Evolutionary conservation across 1,140 invertebrate genomes (phyloP), one percentile per base, ranked within the genome.

Genomic region (Neodiprion lecontei): DNA sequence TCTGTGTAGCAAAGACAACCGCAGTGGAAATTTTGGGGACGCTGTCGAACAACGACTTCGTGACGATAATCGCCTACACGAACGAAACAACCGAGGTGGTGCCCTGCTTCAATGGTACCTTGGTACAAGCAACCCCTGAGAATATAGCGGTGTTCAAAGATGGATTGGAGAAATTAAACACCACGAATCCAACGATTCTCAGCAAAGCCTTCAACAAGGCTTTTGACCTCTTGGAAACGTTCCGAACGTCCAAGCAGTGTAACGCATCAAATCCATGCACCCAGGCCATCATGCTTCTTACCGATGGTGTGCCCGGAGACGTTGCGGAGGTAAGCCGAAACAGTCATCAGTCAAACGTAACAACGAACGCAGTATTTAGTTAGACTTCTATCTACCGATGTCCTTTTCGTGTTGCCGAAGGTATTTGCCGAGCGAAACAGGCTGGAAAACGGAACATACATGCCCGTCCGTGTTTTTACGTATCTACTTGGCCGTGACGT

Each of bases 271-370:
- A 90, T 74, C 90, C 92, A 11, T 99, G 98, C 83, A 99, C 99
- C 88, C 97, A 99, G 88, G 93, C 97, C 9, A 98, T 99, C 67
- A 99, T 99, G 97, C 87, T 99, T n/a, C 93, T 99, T 67, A 99
- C 98, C 1, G 99, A 99, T 89, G 97, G 97, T 48, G 94, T 98
- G n/a, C 94, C 97, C 1, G 93, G 94, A 70, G 97, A 97, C 83
- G 92, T 96, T 69, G 96, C 96, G 48, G 93, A 94, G 77, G 87
- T 88, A 61, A 69, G 21, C 47, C 12, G n/a, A 8, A 61, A 61
- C 4, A 8, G 11, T 61, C 53, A 7, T 40, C 28, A 40, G 5
- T 1, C 2, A 40, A 40, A 40, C 28, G 28, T 40, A 40, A 40
- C 28, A 40, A 40, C 28, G 5, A 40, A 40, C 28, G 28, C 5